These are phyloP conservation scores for Centropus unirufus DNA, from an alignment of 2,113 vertebrate species.

Conservation along the genomic window DNA sequence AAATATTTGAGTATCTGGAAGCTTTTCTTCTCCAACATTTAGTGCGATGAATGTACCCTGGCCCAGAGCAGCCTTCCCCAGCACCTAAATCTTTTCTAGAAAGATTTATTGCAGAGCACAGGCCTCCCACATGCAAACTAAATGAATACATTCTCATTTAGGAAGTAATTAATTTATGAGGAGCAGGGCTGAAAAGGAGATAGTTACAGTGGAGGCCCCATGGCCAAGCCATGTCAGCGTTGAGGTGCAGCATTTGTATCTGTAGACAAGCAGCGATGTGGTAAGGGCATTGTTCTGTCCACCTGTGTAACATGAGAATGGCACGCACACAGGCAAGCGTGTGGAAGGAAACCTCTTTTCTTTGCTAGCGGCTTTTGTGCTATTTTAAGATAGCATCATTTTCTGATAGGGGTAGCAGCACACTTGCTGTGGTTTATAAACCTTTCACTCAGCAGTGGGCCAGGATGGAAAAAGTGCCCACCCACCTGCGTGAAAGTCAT, in stretches of 20 bases:
- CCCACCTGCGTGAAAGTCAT: conserved; percentile 4
- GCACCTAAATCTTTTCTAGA: not conserved
- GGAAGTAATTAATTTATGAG: not conserved
- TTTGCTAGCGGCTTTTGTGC: conserved; percentile 16
- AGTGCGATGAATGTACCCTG: not conserved
- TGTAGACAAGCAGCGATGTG: not conserved
- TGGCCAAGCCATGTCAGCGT: not conserved
- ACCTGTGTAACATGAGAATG: not conserved
- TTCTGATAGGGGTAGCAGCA: not conserved
- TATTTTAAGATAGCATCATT: conserved; percentile 11
- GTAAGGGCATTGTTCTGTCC: not conserved
- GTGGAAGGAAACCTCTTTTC: not conserved
- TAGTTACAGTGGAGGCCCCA: not conserved
- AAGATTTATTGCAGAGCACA: not conserved
- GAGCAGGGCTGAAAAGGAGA: not conserved
- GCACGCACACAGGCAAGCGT: not conserved
- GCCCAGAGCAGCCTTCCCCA: not conserved
- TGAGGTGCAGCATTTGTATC: not conserved
- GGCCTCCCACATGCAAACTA: not conserved
- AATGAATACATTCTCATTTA: not conserved
- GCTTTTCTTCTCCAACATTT: not conserved
- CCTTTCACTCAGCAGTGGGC: conserved; percentile 27
- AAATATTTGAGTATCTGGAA: not conserved
- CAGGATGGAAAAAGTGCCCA: not conserved
- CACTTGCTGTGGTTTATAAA: conserved; percentile 31